Base-by-base conservation (phyloP, 2,113 vertebrate genomes). In the Onychostoma macrolepis region DNA sequence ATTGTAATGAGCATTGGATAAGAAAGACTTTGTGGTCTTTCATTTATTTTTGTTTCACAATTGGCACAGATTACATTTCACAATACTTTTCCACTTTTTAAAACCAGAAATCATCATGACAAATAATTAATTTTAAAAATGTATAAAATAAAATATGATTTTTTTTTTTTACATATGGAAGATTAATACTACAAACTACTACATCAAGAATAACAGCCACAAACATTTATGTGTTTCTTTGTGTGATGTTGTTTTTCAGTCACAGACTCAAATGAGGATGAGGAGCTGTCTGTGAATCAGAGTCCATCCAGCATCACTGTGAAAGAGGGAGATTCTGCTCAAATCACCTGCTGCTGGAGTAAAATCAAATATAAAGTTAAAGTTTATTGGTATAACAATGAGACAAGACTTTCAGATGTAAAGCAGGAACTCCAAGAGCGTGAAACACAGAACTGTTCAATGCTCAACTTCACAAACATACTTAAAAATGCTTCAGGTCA, bases 301-400 rank as follows among this genome's bases (percentile, higher is more conserved):
- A 41, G 53, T 8, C 77, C 78, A 7, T 2, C 11, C 4, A 33
- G 0, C 43, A 48, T 88, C n/a, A 9, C 2, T 3, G 38, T 85
- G n/a, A 33, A 6, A 2, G 28, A 77, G 3, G 78, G 78, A 61
- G 28, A 26, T 0, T 15, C 19, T 24, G 11, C 58, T 41, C 1
- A 30, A 9, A 71, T 87, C 38, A 38, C 0, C 71, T 89, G 88
- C 85, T 87, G 86, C 86, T 89, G 83, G 83, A 82, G 11, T 43
- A 17, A 21, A 33, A 78, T 0, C 2, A 9, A 0, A 2, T 0
- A 0, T 0, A 3, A 0, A 4, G 0, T 9, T 24, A 89, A 89
- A 85, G 63, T 87, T 28, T 19, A 2, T 48, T 89, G 88, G 88
- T 28, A 61, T 21, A 87, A 61, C 30, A 61, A 76, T 26, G 56